Evolutionary conservation across 2,888 invertebrate species (phyloP).

Genomic region (Apamea sordens): DNA sequence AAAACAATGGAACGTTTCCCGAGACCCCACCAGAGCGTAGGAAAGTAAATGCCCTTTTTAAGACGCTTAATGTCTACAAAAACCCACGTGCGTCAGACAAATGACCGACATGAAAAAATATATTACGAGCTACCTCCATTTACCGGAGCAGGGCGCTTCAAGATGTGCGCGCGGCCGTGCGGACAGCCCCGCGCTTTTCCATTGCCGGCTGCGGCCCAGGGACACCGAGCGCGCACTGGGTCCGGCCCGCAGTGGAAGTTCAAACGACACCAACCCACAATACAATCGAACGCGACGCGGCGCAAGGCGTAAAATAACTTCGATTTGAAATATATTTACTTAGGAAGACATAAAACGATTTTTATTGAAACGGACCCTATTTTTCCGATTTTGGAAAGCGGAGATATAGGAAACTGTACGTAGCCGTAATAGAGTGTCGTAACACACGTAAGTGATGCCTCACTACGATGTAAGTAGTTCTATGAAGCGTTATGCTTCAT

Average conservation of each 20-base stretch:
- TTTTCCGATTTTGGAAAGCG: constrained; percentile 53
- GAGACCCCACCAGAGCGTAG: constrained; percentile 35
- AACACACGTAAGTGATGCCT: background rate
- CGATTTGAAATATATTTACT: constrained; percentile 80
- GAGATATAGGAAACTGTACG: constrained; percentile 9
- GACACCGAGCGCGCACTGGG: rapidly evolving
- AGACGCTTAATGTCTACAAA: constrained; percentile 82
- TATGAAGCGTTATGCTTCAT: background rate
- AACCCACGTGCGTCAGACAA: constrained; percentile 83
- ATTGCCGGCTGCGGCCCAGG: background rate
- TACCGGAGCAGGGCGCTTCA: constrained; percentile 56
- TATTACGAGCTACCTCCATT: constrained; percentile 75
- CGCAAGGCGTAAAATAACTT: constrained; percentile 70
- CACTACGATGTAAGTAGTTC: background rate
- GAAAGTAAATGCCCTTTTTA: constrained; percentile 81
- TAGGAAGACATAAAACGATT: constrained; percentile 76
- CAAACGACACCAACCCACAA: background rate
- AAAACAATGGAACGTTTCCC: constrained; percentile 29
- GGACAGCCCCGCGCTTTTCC: background rate
- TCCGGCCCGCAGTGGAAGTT: background rate
- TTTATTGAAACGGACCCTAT: constrained; percentile 72
- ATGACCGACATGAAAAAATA: constrained; percentile 83
- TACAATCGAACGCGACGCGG: constrained; percentile 26
- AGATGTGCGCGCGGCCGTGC: background rate
- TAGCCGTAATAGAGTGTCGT: constrained; percentile 17